Base-by-base conservation (phyloP, 2,797 vertebrate genomes). In the Chaetodon trifasciatus region DNA sequence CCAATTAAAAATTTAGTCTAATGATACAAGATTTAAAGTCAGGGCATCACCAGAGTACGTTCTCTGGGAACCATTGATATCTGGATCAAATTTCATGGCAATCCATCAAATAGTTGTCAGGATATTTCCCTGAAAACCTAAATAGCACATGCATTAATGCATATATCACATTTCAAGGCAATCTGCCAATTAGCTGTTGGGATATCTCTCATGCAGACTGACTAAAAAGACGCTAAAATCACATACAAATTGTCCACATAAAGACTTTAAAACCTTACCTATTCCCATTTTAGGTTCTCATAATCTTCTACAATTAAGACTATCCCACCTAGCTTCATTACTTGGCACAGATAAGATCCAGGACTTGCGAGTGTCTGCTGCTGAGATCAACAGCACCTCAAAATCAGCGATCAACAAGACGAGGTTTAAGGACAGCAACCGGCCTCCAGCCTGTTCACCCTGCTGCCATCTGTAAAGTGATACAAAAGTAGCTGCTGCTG, bases 381-480 rank as follows among this genome's bases (percentile, higher is more conserved):
- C 46, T 52, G 53, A 57, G 55, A 68, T 21, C 64, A 72, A 15
- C 53, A 50, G 12, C 53, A 49, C 47, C 49, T 67, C 13, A 58
- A 49, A 44, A 53, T 47, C 23, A 32, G 21, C 37, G 23, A 56
- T 24, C 17, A 52, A 16, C 0, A 15, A 61, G 37, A 57, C 8
- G 1, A 28, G 44, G 23, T 77, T 79, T 60, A 7, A 40, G 65
- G 40, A 61, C 62, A 64, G n/a, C 55, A 40, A 32, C 39, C 53
- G 4, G 64, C 40, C 69, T 3, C 16, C 62, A 58, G 56, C 40
- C 57, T 49, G 40, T 50, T 76, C 35, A n/a, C 32, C 32, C 50
- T 49, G 64, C 69, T 60, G 60, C 72, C 28, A 37, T 50, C 63
- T 78, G 44, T 67, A 63, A 77, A 66, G 58, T 39, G 21, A 74